These are phyloP conservation scores for Coptodon bakossiorum DNA, from an alignment of 2,113 vertebrate genomes.

Conservation along the genomic window DNA sequence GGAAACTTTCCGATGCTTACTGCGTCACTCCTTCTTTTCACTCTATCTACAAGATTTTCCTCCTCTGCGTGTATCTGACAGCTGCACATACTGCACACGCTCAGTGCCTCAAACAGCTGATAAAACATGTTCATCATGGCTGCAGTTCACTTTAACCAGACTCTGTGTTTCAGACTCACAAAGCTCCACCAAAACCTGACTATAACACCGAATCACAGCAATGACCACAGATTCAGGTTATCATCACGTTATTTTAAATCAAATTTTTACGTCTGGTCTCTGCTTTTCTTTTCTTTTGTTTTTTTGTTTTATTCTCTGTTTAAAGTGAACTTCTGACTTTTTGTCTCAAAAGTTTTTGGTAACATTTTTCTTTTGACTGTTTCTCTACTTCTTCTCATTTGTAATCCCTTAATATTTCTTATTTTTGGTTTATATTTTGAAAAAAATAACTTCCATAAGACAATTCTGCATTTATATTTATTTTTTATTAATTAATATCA, in stretches of 20 bases:
- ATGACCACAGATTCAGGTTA: neutral
- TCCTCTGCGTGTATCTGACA: neutral
- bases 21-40: neutral
- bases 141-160: neutral
- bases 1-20: neutral
- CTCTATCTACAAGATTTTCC: neutral
- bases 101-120: neutral
- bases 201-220: neutral
- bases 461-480: neutral
- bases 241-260: accelerated
- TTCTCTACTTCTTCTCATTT: neutral
- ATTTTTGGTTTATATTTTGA: neutral
- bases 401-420: neutral
- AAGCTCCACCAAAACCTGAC: neutral
- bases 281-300: neutral
- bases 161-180: neutral
- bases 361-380: neutral
- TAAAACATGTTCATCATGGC: neutral
- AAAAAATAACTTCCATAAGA: neutral
- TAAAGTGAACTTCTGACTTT: neutral
- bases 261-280: neutral
- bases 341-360: neutral
- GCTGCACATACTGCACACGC: neutral
- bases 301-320: neutral
- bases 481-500: neutral